phyloP scores from a whole-genome alignment of 2,113 vertebrate species.

The Picathartes gymnocephalus region DNA sequence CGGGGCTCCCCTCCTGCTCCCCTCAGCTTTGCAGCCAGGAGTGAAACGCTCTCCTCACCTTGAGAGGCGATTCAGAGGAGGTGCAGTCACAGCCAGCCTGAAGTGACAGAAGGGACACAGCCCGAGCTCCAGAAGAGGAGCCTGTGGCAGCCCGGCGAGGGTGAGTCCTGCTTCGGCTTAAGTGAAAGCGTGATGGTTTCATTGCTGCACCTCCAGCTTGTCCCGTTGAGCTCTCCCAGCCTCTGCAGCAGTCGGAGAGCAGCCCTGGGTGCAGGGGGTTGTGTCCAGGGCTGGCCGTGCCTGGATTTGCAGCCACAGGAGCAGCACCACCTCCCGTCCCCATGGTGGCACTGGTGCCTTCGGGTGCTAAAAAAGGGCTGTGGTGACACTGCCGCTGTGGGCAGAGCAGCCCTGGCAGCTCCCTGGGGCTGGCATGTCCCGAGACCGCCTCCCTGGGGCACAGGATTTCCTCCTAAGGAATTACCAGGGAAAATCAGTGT shows the following conservation, averaged over 20 bases:
- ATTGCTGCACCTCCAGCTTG: not conserved
- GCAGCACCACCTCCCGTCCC: not conserved
- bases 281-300: not conserved
- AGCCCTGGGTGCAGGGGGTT: not conserved
- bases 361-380: not conserved
- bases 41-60: not conserved
- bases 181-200: not conserved
- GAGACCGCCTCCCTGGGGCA: accelerated
- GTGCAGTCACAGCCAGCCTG: not conserved
- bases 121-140: too few relatives aligned
- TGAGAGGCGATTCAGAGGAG: not conserved
- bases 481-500: not conserved
- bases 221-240: not conserved
- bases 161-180: not conserved
- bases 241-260: not conserved
- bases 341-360: not conserved
- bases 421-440: not conserved
- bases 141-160: not conserved
- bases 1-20: not conserved
- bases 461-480: not conserved
- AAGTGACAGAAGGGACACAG: not conserved
- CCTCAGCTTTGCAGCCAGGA: not conserved
- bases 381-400: not conserved
- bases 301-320: not conserved
- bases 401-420: not conserved